These are phyloP conservation scores for Epizoanthus stellaris DNA, from an alignment of 92 coral and sea anemone genomes.

Conservation along the genomic window DNA sequence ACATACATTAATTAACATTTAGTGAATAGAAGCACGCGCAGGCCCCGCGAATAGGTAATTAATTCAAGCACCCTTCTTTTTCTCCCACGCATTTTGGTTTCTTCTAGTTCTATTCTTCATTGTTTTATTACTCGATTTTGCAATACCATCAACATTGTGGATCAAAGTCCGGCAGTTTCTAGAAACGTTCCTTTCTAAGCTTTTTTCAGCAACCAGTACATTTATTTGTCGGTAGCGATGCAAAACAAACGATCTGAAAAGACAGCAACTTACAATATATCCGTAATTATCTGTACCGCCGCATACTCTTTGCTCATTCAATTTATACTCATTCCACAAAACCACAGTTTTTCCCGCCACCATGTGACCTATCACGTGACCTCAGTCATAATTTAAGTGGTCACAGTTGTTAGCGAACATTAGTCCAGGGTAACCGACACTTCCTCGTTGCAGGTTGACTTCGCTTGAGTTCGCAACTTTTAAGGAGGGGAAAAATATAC, in stretches of 20 bases:
- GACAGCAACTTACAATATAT: neutral
- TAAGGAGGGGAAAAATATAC: neutral
- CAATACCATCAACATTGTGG: neutral
- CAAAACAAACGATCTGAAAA: neutral
- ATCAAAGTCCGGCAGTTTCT: constrained; percentile 14
- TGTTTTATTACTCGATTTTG: neutral
- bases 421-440: constrained; percentile 2
- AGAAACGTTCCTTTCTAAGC: neutral
- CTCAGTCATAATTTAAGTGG: neutral
- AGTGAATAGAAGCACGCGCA: constrained; percentile 27
- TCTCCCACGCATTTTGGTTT: constrained; percentile 17
- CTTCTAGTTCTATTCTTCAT: neutral
- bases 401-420: neutral
- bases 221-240: neutral
- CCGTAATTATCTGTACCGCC: neutral
- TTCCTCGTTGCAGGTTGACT: neutral
- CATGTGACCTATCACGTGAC: constrained; percentile 24
- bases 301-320: neutral
- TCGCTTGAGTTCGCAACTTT: neutral
- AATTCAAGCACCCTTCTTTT: neutral
- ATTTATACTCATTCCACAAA: neutral
- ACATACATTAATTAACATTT: constrained; percentile 10
- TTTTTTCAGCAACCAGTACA: neutral
- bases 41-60: constrained; percentile 11
- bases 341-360: constrained; percentile 24